Conservation (phyloP, 2,113 vertebrate species). For the Excalfactoria chinensis region DNA sequence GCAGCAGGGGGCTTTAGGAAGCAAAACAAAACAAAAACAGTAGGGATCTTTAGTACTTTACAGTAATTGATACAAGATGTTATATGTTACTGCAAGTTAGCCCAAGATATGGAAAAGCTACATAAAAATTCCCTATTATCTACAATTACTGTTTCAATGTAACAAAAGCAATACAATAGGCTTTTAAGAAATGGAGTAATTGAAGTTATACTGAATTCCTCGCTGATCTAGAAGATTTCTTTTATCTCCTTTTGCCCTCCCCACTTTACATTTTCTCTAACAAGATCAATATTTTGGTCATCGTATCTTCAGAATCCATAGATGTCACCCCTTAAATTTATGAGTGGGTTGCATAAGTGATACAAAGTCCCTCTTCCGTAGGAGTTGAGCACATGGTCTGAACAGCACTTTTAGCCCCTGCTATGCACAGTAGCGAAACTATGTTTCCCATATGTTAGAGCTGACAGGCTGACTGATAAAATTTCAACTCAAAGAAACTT, state of each 20-base stretch:
- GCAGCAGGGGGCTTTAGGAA: constrained; percentile 87
- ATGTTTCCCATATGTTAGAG: constrained; percentile 73
- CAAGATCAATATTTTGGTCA: constrained; percentile 59
- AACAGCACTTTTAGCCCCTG: constrained; percentile 69
- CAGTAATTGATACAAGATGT: constrained; percentile 83
- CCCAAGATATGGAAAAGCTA: constrained; percentile 43
- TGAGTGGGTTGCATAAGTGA: constrained; percentile 65
- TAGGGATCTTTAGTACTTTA: constrained; percentile 84
- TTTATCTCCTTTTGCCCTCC: not conserved
- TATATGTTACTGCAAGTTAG: constrained; percentile 74
- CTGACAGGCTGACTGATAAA: constrained; percentile 75
- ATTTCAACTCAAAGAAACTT: constrained; percentile 71
- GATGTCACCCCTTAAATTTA: constrained; percentile 67
- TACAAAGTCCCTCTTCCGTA: constrained; percentile 66
- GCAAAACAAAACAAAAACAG: constrained; percentile 91
- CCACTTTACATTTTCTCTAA: constrained; percentile 19
- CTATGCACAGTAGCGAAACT: constrained; percentile 66
- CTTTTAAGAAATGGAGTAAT: not conserved
- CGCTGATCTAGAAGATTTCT: not conserved
- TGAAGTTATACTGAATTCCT: constrained; percentile 11
- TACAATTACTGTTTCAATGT: constrained; percentile 33
- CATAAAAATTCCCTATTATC: constrained; percentile 46
- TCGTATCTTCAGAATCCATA: constrained; percentile 42
- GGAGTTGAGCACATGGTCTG: constrained; percentile 73
- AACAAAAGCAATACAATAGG: not conserved